phyloP scores from a whole-genome alignment of 1,140 invertebrate genomes.

The Micrasema minimum region DNA sequence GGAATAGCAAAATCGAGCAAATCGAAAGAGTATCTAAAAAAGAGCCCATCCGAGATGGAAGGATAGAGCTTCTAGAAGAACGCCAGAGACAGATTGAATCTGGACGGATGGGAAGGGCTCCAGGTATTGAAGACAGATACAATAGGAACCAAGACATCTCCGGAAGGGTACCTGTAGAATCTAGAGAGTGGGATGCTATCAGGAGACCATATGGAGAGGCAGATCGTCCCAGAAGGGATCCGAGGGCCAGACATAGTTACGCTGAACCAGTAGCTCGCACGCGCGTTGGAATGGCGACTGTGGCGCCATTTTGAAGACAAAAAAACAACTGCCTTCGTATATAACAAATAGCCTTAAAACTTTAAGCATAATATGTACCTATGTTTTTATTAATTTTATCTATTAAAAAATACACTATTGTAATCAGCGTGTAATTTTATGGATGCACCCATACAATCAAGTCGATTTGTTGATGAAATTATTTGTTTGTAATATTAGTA shows the following conservation, averaged over 20 bases:
- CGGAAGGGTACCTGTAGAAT: conserved; percentile 60
- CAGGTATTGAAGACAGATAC: conserved; percentile 56
- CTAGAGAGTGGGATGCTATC: conserved; percentile 57
- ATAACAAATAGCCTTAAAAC: background rate
- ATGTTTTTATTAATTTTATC: too few relatives aligned
- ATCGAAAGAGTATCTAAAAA: conserved; percentile 56
- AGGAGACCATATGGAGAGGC: conserved; percentile 53
- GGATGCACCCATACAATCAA: background rate
- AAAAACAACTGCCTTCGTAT: background rate
- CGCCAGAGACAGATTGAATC: conserved; percentile 64
- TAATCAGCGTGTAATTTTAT: background rate
- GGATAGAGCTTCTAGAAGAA: conserved; percentile 64
- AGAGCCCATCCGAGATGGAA: conserved; percentile 61
- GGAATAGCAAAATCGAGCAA: conserved; percentile 39
- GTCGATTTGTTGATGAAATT: background rate
- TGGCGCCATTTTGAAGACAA: conserved; percentile 60
- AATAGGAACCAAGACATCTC: conserved; percentile 58
- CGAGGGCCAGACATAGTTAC: conserved; percentile 65
- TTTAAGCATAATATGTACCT: background rate
- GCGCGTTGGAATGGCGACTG: conserved; percentile 60
- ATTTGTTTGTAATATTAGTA: background rate
- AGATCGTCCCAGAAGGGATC: conserved; percentile 62
- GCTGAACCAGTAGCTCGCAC: conserved; percentile 64
- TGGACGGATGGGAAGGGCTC: conserved; percentile 59
- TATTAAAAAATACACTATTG: background rate